A percentile compares a stretch with the other conserved stretches of the same genome.
phyloP scores from a whole-genome alignment of 2,888 invertebrate genomes.

The Leptopterna dolabrata region DNA sequence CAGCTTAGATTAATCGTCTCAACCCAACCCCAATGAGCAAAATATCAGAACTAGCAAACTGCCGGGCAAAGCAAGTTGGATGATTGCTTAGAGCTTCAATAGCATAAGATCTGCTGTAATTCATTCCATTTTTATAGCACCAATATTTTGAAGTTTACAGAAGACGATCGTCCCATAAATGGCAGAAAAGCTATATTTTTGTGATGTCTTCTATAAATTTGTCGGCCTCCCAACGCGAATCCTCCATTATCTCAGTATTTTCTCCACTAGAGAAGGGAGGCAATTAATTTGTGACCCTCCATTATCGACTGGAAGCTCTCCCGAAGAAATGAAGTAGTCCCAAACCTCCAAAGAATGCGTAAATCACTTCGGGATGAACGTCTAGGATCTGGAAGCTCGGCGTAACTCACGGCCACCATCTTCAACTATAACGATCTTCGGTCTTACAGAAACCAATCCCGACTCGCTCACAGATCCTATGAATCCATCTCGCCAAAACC shows the following conservation, averaged over 20 bases:
- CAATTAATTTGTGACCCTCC: background rate
- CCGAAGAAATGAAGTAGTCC: background rate
- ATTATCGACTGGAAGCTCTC: background rate
- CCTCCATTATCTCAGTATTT: background rate
- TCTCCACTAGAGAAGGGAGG: background rate
- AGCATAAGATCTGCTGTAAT: too few species aligned
- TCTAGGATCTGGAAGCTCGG: background rate
- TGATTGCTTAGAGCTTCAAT: too few species aligned
- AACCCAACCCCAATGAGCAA: too few species aligned
- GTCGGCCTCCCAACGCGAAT: background rate
- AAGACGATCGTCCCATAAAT: too few species aligned
- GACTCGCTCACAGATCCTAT: background rate
- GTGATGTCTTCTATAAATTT: background rate
- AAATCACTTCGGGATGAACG: background rate
- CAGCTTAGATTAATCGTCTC: too few species aligned
- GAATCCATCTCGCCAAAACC: constrained; percentile 47
- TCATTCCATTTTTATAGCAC: too few species aligned
- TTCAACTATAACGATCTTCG: background rate
- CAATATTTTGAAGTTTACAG: too few species aligned
- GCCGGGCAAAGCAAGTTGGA: too few species aligned
- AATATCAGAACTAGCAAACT: too few species aligned
- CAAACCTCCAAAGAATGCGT: background rate
- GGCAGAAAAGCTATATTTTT: background rate
- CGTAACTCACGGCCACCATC: background rate
- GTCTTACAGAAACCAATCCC: constrained; percentile 14